Evolutionary conservation across 2,797 vertebrate genomes (phyloP).

Genomic region (Sebastes iracundus): DNA sequence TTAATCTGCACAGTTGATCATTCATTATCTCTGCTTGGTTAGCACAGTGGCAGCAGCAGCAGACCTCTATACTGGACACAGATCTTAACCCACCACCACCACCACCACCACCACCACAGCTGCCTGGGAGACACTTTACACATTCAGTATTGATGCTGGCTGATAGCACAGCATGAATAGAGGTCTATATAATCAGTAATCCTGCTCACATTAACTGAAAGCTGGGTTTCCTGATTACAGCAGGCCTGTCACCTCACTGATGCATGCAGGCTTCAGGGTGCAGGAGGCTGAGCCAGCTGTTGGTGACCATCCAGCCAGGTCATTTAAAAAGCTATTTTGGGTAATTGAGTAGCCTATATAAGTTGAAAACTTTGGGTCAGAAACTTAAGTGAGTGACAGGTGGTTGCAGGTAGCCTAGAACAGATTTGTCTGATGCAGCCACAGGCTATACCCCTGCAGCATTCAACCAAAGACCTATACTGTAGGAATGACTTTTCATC

Average conservation of each 20-base stretch:
- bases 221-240: not conserved
- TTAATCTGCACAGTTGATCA: constrained; percentile 58
- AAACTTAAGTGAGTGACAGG: constrained; percentile 57
- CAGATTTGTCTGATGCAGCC: not conserved
- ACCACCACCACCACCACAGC: not conserved
- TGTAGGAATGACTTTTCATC: not conserved
- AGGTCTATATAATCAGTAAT: not conserved
- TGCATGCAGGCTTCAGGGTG: not conserved
- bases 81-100: not conserved
- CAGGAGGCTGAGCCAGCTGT: constrained; percentile 2
- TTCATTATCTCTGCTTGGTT: constrained; percentile 50
- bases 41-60: constrained; percentile 20
- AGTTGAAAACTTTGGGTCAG: constrained; percentile 1
- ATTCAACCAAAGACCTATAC: not conserved
- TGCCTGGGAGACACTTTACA: not conserved
- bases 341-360: not conserved
- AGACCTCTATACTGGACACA: constrained; percentile 51
- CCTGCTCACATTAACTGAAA: not conserved
- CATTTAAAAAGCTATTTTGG: not conserved
- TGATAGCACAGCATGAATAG: not conserved
- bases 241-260: constrained; percentile 4
- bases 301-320: not conserved
- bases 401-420: constrained; percentile 33
- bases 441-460: not conserved
- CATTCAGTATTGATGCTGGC: constrained; percentile 12